Conservation (phyloP, 2,888 invertebrate species). For the Philaethria dido region DNA sequence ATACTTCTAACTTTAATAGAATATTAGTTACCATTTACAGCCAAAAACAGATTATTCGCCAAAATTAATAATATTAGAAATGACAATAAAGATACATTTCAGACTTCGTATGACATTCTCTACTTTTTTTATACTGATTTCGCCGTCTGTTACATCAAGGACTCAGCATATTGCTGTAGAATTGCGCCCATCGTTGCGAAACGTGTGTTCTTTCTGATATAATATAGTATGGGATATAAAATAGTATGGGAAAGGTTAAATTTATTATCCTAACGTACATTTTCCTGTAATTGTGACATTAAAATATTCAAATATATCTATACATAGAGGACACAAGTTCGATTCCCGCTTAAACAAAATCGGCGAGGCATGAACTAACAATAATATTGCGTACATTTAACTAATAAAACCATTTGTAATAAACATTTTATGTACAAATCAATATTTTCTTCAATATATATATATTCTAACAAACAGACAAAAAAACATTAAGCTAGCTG, state of each 20-base stretch:
- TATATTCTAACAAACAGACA: neutral
- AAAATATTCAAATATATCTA: neutral
- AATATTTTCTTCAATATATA: neutral
- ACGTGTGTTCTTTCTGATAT: too few relatives aligned
- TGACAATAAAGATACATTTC: too few relatives aligned
- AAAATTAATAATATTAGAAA: too few relatives aligned
- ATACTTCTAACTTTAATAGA: too few relatives aligned
- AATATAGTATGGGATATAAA: too few relatives aligned
- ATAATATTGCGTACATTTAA: constrained; percentile 13
- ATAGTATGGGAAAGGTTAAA: neutral
- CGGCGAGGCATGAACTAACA: constrained; percentile 12
- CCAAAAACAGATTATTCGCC: too few relatives aligned
- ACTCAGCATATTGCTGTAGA: too few relatives aligned
- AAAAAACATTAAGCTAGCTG: constrained; percentile 6
- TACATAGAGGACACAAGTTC: neutral
- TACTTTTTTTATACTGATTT: too few relatives aligned
- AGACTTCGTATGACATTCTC: too few relatives aligned
- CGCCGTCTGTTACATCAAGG: too few relatives aligned
- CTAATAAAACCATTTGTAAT: neutral
- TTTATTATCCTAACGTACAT: neutral
- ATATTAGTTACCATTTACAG: too few relatives aligned
- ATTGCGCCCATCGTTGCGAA: too few relatives aligned
- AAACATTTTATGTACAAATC: constrained; percentile 13
- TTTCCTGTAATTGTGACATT: constrained; percentile 1
- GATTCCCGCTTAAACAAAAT: neutral